Conservation (phyloP, 2,797 vertebrate genomes). For the Sparus aurata region DNA sequence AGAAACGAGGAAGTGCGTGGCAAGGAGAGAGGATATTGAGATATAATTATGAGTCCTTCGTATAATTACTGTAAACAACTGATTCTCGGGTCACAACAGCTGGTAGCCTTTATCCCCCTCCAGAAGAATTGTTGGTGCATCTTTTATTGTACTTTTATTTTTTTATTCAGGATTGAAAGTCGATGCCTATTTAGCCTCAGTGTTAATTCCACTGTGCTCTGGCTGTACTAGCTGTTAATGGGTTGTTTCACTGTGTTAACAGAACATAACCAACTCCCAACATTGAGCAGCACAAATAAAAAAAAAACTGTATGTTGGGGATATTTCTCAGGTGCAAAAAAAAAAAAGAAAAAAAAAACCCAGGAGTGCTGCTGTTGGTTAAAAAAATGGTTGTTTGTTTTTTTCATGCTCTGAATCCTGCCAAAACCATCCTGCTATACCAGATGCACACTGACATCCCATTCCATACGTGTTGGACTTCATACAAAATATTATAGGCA, state of each 20-base stretch:
- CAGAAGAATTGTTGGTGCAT: not conserved
- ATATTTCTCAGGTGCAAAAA: not conserved
- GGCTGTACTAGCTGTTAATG: not conserved
- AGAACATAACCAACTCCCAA: not conserved
- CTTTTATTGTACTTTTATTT: not conserved
- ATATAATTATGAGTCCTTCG: not conserved
- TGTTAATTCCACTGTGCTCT: slow-evolving; percentile 7
- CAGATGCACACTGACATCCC: not conserved
- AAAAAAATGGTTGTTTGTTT: not conserved
- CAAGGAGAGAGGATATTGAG: not conserved
- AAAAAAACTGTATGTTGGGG: not conserved
- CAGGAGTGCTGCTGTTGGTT: not conserved
- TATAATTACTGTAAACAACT: slow-evolving; percentile 30
- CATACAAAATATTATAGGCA: not conserved
- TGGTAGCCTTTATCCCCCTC: not conserved
- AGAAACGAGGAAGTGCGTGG: slow-evolving; percentile 32
- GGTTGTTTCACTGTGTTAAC: not conserved
- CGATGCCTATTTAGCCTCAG: not conserved
- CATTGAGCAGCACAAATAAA: not conserved
- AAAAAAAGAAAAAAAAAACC: too few relatives aligned
- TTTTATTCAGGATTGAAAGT: not conserved
- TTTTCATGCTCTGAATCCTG: not conserved
- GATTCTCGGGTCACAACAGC: slow-evolving; percentile 5
- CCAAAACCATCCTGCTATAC: not conserved
- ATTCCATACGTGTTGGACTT: not conserved